Conservation (phyloP, 2,888 invertebrate species). For the Dorcus hopei region DNA sequence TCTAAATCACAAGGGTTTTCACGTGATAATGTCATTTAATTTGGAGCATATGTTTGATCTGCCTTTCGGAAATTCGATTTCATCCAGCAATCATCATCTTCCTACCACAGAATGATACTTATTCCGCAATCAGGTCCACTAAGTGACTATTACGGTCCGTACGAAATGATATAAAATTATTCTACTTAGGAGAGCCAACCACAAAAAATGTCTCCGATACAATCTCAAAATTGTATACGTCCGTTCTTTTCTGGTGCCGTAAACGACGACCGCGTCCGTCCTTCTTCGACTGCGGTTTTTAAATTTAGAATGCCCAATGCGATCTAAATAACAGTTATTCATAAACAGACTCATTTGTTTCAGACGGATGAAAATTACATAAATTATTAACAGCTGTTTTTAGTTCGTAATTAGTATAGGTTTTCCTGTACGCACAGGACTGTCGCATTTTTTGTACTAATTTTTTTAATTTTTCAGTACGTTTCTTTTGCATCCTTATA, state of each 20-base stretch:
- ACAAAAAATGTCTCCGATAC: constrained; percentile 33
- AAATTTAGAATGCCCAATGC: neutral
- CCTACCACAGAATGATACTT: constrained; percentile 24
- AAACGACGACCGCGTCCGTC: neutral
- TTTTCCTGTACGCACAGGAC: neutral
- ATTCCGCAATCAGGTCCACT: constrained; percentile 35
- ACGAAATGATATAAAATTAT: constrained; percentile 34
- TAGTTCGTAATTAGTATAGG: neutral
- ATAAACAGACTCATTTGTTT: neutral
- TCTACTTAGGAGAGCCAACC: constrained; percentile 26
- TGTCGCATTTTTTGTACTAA: neutral
- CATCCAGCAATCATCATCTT: constrained; percentile 21
- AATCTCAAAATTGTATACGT: constrained; percentile 27
- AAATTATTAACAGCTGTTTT: neutral
- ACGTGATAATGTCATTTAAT: constrained; percentile 28
- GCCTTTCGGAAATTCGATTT: constrained; percentile 19
- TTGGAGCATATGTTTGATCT: constrained; percentile 28
- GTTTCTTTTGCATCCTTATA: neutral
- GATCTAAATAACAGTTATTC: constrained; percentile 1
- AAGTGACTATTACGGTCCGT: constrained; percentile 30
- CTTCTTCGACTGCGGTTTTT: neutral
- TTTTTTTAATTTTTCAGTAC: neutral
- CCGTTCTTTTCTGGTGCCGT: neutral
- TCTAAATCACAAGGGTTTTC: neutral
- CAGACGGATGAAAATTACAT: neutral